Conservation (phyloP, 2,113 vertebrate species). For the Carettochelys insculpta region DNA sequence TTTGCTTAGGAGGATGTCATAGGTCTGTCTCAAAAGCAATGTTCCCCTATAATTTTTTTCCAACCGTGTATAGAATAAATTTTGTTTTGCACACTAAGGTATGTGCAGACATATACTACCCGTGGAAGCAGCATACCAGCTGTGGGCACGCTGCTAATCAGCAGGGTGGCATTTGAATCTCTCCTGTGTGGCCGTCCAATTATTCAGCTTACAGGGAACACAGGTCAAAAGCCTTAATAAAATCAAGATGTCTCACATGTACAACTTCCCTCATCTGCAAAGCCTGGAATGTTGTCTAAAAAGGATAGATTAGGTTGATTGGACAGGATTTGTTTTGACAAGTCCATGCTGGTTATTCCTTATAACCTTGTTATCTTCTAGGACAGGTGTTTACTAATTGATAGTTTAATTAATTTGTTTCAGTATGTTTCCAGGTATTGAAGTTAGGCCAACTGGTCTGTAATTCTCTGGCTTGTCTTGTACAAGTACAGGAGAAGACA, state of each 20-base stretch:
- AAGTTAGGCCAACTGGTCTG: background rate
- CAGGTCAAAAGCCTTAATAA: background rate
- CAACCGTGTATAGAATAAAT: no score
- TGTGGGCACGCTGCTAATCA: no score
- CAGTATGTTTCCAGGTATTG: background rate
- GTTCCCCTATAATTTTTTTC: no score
- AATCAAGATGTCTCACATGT: background rate
- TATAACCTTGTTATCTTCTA: background rate
- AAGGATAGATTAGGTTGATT: background rate
- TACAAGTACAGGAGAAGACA: background rate
- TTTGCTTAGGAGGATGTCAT: background rate
- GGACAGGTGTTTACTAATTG: background rate
- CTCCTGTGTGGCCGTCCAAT: no score
- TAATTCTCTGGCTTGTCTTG: background rate
- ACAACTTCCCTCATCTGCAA: background rate
- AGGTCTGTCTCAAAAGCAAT: no score
- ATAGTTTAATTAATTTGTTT: background rate
- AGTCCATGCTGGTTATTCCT: background rate
- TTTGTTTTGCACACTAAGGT: no score
- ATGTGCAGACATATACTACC: no score
- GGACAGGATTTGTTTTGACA: background rate
- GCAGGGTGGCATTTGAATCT: no score
- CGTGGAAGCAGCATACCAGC: no score
- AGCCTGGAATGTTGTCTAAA: background rate
- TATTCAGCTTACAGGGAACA: no score